Conservation (phyloP, 2,888 invertebrate genomes). For the Petrolisthes manimaculis region DNA sequence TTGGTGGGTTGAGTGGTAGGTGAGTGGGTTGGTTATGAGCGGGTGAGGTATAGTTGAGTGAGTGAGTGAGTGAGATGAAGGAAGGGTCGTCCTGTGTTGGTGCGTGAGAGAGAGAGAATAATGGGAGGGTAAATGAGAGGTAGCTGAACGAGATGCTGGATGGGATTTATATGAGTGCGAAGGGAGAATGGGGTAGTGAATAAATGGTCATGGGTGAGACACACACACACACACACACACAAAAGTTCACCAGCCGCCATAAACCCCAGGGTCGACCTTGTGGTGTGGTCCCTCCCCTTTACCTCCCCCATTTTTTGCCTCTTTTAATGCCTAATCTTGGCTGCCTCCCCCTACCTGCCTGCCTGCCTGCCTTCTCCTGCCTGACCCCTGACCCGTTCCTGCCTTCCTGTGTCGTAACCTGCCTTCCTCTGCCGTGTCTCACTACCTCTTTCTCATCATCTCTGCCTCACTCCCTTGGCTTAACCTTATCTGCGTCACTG, state of each 20-base stretch:
- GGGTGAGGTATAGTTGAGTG: background rate
- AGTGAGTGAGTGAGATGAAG: background rate
- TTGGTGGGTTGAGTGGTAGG: background rate
- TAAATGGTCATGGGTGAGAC: background rate
- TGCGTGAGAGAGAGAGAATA: background rate
- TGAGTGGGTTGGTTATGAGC: background rate
- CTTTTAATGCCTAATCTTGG: background rate
- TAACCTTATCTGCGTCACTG: too few species aligned
- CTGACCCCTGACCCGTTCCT: background rate
- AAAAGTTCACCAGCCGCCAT: background rate
- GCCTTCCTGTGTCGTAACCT: background rate
- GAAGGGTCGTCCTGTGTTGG: background rate
- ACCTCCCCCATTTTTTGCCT: background rate
- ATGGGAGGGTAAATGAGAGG: background rate
- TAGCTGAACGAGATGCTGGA: background rate
- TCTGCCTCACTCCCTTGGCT: too few species aligned
- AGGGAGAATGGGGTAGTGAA: background rate
- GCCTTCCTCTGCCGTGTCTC: background rate
- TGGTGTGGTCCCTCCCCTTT: background rate
- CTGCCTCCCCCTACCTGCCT: background rate
- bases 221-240: constrained; percentile 34
- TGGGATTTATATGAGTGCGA: background rate
- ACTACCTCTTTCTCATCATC: background rate
- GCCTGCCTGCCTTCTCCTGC: too few species aligned
- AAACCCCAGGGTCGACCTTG: too few species aligned